A percentile compares a stretch with the other conserved stretches of the same genome.
phyloP scores from a whole-genome alignment of 2,113 vertebrate genomes.

The Damaliscus lunatus region DNA sequence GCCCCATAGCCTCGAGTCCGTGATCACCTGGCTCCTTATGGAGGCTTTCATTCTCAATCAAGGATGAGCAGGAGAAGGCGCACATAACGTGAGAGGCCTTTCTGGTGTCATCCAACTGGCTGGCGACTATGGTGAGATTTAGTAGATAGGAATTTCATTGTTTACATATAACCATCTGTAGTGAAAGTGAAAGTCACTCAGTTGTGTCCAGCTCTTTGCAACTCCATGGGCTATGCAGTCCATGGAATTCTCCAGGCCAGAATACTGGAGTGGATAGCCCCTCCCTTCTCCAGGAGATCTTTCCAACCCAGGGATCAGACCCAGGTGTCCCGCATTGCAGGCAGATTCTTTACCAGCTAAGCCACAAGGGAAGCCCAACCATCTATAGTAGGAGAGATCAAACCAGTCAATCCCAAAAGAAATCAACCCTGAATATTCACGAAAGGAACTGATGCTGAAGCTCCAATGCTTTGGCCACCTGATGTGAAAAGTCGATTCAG shows the following conservation, averaged over 20 bases:
- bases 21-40: neutral
- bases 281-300: neutral
- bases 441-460: neutral
- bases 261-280: neutral
- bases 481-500: neutral
- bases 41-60: neutral
- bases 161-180: neutral
- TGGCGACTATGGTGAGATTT: neutral
- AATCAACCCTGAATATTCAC: neutral
- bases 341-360: neutral
- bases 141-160: neutral
- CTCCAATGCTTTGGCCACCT: neutral
- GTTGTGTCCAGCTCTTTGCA: neutral
- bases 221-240: neutral
- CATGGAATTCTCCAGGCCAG: neutral
- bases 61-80: neutral
- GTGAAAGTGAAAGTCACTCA: neutral
- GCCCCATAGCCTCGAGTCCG: neutral
- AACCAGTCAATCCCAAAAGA: neutral
- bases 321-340: neutral
- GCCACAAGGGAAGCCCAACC: neutral
- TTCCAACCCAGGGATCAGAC: neutral
- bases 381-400: neutral
- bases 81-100: neutral
- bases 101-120: neutral